A percentile compares a stretch with the other conserved stretches of the same genome.
phyloP scores from a whole-genome alignment of 2,797 vertebrate species.

The Schizothorax lantsangensis region DNA sequence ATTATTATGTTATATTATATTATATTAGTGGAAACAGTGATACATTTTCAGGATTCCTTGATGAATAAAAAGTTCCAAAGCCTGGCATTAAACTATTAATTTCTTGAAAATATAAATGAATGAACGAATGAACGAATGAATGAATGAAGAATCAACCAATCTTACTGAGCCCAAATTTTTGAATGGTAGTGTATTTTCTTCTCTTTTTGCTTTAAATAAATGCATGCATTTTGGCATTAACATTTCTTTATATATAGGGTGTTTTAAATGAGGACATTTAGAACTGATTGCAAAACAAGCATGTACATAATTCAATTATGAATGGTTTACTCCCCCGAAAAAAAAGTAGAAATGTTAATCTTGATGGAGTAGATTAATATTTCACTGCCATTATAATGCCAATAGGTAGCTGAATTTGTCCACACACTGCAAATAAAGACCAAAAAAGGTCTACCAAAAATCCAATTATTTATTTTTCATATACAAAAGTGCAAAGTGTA shows the following conservation, averaged over 20 bases:
- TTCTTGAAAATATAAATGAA: not conserved
- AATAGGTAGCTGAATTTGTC: not conserved
- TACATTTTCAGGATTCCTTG: not conserved
- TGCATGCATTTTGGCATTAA: not conserved
- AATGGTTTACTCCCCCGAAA: not conserved
- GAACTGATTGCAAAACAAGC: not conserved
- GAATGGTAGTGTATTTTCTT: no score
- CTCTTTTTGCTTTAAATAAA: not conserved
- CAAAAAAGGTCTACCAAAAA: no score
- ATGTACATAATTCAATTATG: not conserved
- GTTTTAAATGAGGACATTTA: not conserved
- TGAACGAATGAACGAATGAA: no score
- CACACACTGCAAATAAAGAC: no score
- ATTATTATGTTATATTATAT: no score
- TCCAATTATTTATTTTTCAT: no score
- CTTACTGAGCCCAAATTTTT: no score
- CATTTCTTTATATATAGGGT: not conserved
- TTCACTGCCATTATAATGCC: not conserved
- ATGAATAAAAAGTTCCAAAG: not conserved
- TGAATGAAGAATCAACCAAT: no score
- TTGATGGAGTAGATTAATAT: not conserved
- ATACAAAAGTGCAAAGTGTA: no score
- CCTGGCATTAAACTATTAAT: not conserved
- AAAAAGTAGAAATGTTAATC: not conserved
- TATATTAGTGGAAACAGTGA: no score